Base-by-base conservation (phyloP, 2,888 invertebrate genomes). In the Lepidocyrtinus sp. region DNA sequence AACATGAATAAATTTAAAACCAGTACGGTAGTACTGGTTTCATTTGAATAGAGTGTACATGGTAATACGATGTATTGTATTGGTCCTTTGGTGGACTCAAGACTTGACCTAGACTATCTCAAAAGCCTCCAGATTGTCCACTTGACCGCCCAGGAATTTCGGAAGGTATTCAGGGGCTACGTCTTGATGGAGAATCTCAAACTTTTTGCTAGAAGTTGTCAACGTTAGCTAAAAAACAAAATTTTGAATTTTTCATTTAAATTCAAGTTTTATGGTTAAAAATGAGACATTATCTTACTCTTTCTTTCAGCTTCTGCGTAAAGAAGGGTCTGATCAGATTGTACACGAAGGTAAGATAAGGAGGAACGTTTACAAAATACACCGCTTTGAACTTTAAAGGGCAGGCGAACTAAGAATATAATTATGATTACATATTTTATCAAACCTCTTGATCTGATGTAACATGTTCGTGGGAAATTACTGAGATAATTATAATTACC, bases 281-380 rank as follows among this genome's bases (percentile, higher is more conserved):
- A 5, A n/a, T 55, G 3, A n/a, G 15, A 55, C 5, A 55, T 9
- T 55, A 24, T 0, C 65, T 67, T 74, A 74, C 74, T 59, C 74
- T 50, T 67, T 74, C 61, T 25, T 74, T 74, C 15, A 74, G 21
- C 27, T 74, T 74, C 22, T 74, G 64, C 9, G 74, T 26, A 22
- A 74, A 61, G 61, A 74, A 74, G 2, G 67, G 67, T 55, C 45
- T 74, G n/a, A 65, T 59, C 1, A 74, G 22, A 15, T 27, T 9
- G 21, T 67, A 74, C 1, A 67, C 12, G 21, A 59, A 74, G 0
- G 36, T 59, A 1, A 74, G 61, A 25, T 27, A 59, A 9, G 15
- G 17, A 12, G 74, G 74, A 5, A 67, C 59, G n/a, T 74, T 74
- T 1, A 74, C 9, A 26, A 21, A 74, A 36, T 55, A 67, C 55